A percentile compares a stretch with the other conserved stretches of the same genome.
Conservation (phyloP, 2,113 vertebrate genomes). For the Cynocephalus volans region DNA sequence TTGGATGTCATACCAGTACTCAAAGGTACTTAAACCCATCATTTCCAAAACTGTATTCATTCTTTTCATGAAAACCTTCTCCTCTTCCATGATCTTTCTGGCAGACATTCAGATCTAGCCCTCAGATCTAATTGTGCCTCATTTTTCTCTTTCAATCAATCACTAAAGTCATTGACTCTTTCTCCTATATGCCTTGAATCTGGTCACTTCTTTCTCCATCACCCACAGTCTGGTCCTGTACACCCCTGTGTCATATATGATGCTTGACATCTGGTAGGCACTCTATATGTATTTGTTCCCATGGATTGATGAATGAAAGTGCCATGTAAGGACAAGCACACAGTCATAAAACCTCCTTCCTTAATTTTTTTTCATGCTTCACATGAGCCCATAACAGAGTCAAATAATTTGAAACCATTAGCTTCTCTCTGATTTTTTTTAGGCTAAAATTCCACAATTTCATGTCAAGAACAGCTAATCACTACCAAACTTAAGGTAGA, state of each 20-base stretch:
- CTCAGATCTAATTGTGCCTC: neutral
- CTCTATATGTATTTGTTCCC: neutral
- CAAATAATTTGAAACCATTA: neutral
- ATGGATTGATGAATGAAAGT: neutral
- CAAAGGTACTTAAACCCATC: neutral
- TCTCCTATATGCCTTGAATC: neutral
- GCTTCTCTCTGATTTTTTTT: neutral
- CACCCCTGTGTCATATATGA: neutral
- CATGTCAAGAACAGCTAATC: slow-evolving; percentile 28
- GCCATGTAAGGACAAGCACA: neutral
- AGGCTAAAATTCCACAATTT: neutral
- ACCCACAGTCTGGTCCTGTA: neutral
- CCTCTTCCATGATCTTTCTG: neutral
- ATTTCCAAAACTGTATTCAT: neutral
- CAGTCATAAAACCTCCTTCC: neutral
- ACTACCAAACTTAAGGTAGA: neutral
- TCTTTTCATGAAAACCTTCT: neutral
- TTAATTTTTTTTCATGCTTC: neutral
- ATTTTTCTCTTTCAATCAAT: neutral
- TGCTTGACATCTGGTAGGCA: neutral
- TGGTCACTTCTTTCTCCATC: neutral
- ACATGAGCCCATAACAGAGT: neutral
- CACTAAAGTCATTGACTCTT: neutral
- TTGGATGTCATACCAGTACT: neutral
- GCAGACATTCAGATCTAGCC: neutral